These are phyloP conservation scores for Escarpia spicata DNA, from an alignment of 2,888 invertebrate species.

Conservation along the genomic window DNA sequence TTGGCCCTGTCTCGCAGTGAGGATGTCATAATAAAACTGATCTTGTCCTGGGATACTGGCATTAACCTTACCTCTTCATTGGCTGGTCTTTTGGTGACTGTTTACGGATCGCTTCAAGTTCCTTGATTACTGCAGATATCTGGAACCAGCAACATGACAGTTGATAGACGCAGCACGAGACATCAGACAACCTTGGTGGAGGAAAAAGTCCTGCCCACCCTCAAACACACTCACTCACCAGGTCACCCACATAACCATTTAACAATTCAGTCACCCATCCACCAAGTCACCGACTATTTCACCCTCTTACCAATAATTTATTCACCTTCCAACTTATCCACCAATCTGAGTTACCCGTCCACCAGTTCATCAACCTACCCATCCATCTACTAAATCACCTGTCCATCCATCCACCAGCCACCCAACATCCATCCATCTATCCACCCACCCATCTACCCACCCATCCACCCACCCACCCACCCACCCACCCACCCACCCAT, in stretches of 20 bases:
- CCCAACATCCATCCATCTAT: background rate
- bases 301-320: background rate
- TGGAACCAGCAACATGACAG: constrained; percentile 36
- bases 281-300: background rate
- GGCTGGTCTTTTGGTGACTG: constrained; percentile 31
- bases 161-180: background rate
- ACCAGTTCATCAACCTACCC: background rate
- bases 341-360: background rate
- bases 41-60: background rate
- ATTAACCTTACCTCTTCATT: constrained; percentile 35
- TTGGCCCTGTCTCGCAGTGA: too few species aligned
- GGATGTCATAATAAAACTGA: background rate
- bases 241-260: background rate
- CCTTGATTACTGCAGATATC: constrained; percentile 50
- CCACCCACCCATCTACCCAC: background rate
- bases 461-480: background rate
- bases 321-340: background rate
- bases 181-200: background rate
- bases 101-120: constrained; percentile 45
- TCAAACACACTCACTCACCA: constrained; percentile 1
- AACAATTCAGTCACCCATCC: background rate
- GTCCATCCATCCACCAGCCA: background rate
- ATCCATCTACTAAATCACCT: background rate
- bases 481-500: background rate
- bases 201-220: background rate